Conservation (phyloP, 2,888 invertebrate genomes). For the Sminthurinus aureus region DNA sequence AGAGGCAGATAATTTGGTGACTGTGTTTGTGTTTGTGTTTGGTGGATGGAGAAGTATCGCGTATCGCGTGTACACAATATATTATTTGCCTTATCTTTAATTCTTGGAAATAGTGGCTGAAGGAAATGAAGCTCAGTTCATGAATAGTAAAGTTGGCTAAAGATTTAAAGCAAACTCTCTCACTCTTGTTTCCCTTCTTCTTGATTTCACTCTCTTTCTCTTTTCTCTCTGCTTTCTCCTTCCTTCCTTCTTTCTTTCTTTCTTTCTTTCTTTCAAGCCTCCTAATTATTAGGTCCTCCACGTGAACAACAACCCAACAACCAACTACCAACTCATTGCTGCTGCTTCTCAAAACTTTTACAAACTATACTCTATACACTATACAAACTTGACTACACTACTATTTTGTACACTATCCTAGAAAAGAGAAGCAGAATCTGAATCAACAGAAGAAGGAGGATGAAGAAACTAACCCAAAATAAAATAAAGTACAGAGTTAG, state of each 20-base stretch:
- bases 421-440: not conserved
- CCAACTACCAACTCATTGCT: not conserved
- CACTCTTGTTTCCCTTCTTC: not conserved
- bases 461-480: no score
- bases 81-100: constrained; percentile 22
- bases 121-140: not conserved
- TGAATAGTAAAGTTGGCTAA: constrained; percentile 36
- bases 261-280: not conserved
- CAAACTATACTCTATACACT: not conserved
- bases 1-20: not conserved
- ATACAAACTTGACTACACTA: not conserved
- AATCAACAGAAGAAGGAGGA: no score
- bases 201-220: constrained; percentile 28
- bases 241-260: not conserved
- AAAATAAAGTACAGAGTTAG: no score
- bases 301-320: constrained; percentile 17
- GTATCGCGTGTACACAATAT: not conserved
- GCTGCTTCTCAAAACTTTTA: not conserved
- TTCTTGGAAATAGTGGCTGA: constrained; percentile 32
- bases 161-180: constrained; percentile 12
- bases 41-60: not conserved
- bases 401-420: not conserved
- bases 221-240: not conserved
- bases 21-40: not conserved
- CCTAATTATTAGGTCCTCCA: constrained; percentile 36